Evolutionary conservation across 2,888 invertebrate genomes (phyloP).

Genomic region (Trichogramma dendrolimi): DNA sequence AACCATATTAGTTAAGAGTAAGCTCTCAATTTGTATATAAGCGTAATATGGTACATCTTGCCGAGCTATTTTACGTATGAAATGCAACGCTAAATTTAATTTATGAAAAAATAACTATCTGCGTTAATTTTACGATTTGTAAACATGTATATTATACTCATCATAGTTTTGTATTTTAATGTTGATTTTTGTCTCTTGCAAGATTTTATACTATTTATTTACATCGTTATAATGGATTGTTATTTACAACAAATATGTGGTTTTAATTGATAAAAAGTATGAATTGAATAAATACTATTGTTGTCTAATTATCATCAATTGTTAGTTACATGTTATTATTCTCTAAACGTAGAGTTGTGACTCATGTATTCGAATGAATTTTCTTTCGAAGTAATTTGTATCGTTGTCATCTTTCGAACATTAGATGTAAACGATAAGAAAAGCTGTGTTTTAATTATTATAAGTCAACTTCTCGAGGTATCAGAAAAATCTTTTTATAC

Average conservation of each 20-base stretch:
- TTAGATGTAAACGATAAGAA: constrained; percentile 29
- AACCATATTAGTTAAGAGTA: too few species aligned
- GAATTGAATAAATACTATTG: constrained; percentile 21
- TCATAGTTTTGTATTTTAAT: constrained; percentile 17
- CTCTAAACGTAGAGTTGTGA: constrained; percentile 3
- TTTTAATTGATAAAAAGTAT: constrained; percentile 19
- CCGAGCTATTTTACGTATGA: constrained; percentile 27
- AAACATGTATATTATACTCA: neutral
- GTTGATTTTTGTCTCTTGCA: constrained; percentile 21
- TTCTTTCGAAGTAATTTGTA: constrained; percentile 18
- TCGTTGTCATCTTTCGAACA: constrained; percentile 29
- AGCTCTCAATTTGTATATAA: constrained; percentile 19
- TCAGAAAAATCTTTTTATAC: constrained; percentile 29
- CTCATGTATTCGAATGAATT: constrained; percentile 15
- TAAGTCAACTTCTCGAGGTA: constrained; percentile 20
- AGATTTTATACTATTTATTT: constrained; percentile 28
- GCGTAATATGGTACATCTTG: constrained; percentile 26
- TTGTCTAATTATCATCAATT: constrained; percentile 26
- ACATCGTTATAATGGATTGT: constrained; percentile 23
- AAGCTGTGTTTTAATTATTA: constrained; percentile 26
- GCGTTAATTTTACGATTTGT: constrained; percentile 17
- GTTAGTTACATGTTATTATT: constrained; percentile 21
- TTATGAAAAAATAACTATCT: constrained; percentile 9
- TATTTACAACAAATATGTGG: constrained; percentile 23
- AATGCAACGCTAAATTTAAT: constrained; percentile 27